Evolutionary conservation across 2,113 vertebrate species (phyloP).

Genomic region (Rafetus swinhoei): DNA sequence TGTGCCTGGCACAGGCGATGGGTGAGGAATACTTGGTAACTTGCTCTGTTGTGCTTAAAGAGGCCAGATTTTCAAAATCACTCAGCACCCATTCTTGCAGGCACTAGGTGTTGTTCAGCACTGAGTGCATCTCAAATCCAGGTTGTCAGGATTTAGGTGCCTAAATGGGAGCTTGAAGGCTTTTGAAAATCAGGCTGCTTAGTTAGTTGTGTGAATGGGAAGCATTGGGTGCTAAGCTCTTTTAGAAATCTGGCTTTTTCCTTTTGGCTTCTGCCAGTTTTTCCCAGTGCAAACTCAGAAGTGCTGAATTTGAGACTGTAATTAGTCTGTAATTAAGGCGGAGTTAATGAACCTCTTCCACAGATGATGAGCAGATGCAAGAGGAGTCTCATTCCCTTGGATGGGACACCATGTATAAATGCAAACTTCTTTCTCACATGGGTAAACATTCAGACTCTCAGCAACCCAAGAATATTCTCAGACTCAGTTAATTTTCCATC

Average conservation of each 20-base stretch:
- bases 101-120: fast-evolving
- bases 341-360: fast-evolving
- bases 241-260: background rate
- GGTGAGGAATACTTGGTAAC: background rate
- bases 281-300: background rate
- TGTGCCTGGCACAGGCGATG: fast-evolving
- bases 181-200: background rate
- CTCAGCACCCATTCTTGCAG: background rate
- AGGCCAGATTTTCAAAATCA: background rate
- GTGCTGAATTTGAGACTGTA: background rate
- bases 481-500: fast-evolving
- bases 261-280: background rate
- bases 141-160: background rate
- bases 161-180: background rate
- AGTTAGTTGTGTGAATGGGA: no score
- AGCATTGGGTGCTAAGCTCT: background rate
- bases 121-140: background rate
- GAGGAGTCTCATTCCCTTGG: background rate
- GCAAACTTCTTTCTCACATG: background rate
- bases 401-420: background rate
- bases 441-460: background rate
- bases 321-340: background rate
- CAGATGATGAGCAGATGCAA: background rate
- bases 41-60: no score
- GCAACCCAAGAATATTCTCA: fast-evolving